phyloP scores from a whole-genome alignment of 2,113 vertebrate species.

The Amia ocellicauda region DNA sequence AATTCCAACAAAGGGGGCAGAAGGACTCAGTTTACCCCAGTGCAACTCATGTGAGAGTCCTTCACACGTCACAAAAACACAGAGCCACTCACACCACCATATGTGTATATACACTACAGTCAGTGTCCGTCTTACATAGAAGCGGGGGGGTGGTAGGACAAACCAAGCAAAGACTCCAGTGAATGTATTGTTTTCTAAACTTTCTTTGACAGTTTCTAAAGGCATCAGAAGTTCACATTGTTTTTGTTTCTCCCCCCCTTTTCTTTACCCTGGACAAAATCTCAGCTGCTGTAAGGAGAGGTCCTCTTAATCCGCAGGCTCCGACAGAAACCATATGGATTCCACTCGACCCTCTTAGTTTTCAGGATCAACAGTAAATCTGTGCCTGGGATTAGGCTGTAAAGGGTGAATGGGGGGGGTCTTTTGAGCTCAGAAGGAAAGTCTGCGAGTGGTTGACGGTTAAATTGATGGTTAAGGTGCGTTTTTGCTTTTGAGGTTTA shows the following conservation, averaged over 20 bases:
- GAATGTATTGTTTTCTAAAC: too few species aligned
- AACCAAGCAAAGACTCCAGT: too few species aligned
- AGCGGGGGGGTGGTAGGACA: too few species aligned
- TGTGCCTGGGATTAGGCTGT: background rate
- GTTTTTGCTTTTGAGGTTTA: too few species aligned
- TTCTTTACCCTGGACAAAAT: too few species aligned
- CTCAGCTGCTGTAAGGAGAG: too few species aligned
- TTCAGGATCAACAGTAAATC: slow-evolving; percentile 1
- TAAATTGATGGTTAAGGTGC: too few species aligned
- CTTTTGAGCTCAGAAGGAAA: too few species aligned
- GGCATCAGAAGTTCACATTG: too few species aligned
- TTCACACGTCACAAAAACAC: slow-evolving; percentile 16
- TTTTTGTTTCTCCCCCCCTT: too few species aligned
- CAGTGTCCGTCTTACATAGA: background rate
- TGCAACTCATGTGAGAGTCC: slow-evolving; percentile 16
- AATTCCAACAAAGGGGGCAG: background rate
- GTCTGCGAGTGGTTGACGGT: too few species aligned
- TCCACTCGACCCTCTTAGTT: background rate
- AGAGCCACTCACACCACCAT: background rate
- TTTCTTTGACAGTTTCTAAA: too few species aligned
- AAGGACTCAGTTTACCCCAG: background rate
- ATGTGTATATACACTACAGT: background rate
- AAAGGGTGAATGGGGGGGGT: background rate
- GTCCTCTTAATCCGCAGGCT: background rate
- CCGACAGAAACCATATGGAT: background rate